phyloP scores from a whole-genome alignment of 2,113 vertebrate species.

The human region DNA sequence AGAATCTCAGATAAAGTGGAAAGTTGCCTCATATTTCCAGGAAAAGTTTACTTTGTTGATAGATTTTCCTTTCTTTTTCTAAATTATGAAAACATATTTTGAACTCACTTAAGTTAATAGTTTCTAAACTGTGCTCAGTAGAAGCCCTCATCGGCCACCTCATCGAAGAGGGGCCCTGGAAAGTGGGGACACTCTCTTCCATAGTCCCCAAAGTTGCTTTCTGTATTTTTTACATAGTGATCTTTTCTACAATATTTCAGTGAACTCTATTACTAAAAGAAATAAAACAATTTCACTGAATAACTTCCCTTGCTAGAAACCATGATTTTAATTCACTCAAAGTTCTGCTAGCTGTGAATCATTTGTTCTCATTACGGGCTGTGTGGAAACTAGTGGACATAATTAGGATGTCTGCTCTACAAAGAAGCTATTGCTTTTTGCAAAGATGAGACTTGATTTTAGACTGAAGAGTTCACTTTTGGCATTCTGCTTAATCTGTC shows the following conservation, averaged over 20 bases:
- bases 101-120: background rate
- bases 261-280: background rate
- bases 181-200: background rate
- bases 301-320: background rate
- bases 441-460: constrained; percentile 58
- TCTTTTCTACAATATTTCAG: background rate
- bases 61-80: constrained; percentile 2
- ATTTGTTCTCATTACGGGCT: constrained; percentile 53
- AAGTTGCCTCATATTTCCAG: background rate
- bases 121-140: background rate
- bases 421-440: constrained; percentile 61
- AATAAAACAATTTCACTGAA: background rate
- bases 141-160: background rate
- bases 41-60: background rate
- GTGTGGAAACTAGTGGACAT: constrained; percentile 30
- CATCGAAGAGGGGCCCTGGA: background rate
- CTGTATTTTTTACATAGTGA: background rate
- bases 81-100: background rate
- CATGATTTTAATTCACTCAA: constrained; percentile 57
- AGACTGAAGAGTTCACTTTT: constrained; percentile 22
- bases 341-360: constrained; percentile 52
- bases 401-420: constrained; percentile 12
- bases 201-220: background rate
- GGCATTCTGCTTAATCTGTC: constrained; percentile 35
- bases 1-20: background rate